phyloP scores from a whole-genome alignment of 2,797 vertebrate genomes.

The Gobionotothen gibberifrons region DNA sequence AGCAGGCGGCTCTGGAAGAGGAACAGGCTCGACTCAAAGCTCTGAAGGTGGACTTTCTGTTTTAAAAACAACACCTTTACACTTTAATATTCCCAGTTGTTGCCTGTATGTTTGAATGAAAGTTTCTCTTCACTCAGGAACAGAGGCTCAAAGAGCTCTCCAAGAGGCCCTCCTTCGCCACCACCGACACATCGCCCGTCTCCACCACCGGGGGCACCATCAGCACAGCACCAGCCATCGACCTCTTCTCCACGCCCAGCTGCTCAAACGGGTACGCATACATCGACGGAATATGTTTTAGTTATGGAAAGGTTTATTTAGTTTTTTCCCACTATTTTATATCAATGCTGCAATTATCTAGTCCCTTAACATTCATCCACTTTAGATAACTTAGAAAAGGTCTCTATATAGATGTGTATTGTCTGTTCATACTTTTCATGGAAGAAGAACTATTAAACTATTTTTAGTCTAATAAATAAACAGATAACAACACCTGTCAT shows the following conservation, averaged over 20 bases:
- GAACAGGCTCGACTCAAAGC: constrained; percentile 98
- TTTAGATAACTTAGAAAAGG: not conserved
- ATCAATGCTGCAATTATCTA: not conserved
- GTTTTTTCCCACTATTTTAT: not conserved
- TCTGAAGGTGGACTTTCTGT: constrained; percentile 88
- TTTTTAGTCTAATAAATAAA: not conserved
- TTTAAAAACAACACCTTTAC: not conserved
- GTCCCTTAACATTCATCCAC: not conserved
- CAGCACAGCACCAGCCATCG: constrained; percentile 94
- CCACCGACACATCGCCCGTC: constrained; percentile 96
- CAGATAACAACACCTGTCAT: too few species aligned
- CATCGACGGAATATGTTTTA: not conserved
- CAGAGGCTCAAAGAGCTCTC: constrained; percentile 98
- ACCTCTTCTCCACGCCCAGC: constrained; percentile 97
- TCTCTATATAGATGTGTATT: not conserved
- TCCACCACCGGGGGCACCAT: constrained; percentile 93
- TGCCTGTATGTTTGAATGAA: constrained; percentile 29
- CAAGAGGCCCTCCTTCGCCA: constrained; percentile 95
- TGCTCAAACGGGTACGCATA: constrained; percentile 93
- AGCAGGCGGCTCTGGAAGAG: constrained; percentile 97
- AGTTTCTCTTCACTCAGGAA: constrained; percentile 82
- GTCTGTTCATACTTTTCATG: not conserved
- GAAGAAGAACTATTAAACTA: not conserved
- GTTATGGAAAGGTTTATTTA: not conserved
- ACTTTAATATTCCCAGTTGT: not conserved